Conservation (phyloP, 2,113 vertebrate genomes). For the Ictalurus furcatus region DNA sequence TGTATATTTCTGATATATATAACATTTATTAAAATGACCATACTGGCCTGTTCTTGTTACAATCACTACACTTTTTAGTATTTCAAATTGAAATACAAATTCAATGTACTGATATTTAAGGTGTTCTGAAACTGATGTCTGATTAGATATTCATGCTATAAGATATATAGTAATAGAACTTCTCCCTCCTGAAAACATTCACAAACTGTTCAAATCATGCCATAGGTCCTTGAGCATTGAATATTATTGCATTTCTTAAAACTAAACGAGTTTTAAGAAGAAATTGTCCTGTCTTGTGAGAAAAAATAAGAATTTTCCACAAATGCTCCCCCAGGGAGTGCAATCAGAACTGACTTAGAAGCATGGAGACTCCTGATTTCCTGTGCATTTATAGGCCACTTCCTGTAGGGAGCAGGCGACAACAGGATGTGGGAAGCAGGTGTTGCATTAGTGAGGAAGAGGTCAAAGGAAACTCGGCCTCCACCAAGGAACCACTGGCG, state of each 20-base stretch:
- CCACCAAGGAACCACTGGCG: conserved; percentile 57
- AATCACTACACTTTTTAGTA: neutral
- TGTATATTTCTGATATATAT: neutral
- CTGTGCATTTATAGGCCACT: conserved; percentile 56
- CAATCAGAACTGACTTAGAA: conserved; percentile 38
- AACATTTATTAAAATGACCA: neutral
- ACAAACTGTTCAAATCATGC: neutral
- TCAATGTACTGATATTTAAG: neutral
- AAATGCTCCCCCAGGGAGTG: neutral
- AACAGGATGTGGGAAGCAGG: conserved; percentile 79
- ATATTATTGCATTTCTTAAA: neutral
- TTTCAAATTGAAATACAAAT: neutral
- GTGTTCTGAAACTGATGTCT: neutral
- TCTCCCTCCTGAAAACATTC: neutral
- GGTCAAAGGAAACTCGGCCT: conserved; percentile 63
- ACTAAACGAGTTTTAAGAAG: neutral
- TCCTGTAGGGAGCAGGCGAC: conserved; percentile 63
- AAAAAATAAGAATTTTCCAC: conserved; percentile 10
- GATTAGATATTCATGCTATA: neutral
- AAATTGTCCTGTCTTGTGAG: neutral
- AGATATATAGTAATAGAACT: neutral
- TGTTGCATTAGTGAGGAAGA: conserved; percentile 63
- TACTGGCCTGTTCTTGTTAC: neutral
- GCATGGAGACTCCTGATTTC: conserved; percentile 50
- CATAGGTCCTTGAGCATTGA: neutral